Conservation (phyloP, 2,113 vertebrate species). For the Entelurus aequoreus region DNA sequence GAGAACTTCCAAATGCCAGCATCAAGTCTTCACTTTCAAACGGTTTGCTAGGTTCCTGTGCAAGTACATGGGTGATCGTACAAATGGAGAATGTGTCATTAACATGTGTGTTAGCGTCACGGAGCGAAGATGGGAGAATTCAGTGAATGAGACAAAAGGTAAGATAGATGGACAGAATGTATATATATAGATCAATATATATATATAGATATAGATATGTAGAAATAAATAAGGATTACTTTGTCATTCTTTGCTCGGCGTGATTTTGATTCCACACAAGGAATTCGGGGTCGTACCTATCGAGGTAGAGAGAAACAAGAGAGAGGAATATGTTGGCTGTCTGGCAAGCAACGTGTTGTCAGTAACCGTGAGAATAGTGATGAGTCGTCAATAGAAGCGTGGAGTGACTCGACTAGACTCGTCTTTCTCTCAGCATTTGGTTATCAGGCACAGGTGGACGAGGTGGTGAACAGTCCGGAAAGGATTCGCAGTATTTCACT, state of each 20-base stretch:
- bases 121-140: constrained; percentile 57
- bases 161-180: constrained; percentile 57
- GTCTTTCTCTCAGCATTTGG: constrained; percentile 62
- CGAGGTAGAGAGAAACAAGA: constrained; percentile 73
- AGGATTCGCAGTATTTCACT: too few relatives aligned
- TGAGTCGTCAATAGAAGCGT: constrained; percentile 42
- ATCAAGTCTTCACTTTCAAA: constrained; percentile 14
- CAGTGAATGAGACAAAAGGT: constrained; percentile 60
- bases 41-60: constrained; percentile 14
- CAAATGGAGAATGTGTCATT: constrained; percentile 47
- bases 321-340: constrained; percentile 68
- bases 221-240: constrained; percentile 75
- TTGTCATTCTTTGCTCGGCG: constrained; percentile 83
- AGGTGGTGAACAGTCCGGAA: constrained; percentile 10
- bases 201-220: constrained; percentile 11
- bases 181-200: constrained; percentile 24
- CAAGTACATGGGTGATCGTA: constrained; percentile 43
- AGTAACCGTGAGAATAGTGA: constrained; percentile 51
- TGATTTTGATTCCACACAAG: constrained; percentile 86
- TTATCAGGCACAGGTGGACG: constrained; percentile 51
- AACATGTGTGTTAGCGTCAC: constrained; percentile 32
- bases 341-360: constrained; percentile 59
- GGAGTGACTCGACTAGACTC: constrained; percentile 51
- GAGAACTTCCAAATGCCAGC: neutral
- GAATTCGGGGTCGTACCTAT: constrained; percentile 83